phyloP scores from a whole-genome alignment of 2,797 vertebrate species.

The Trichosurus vulpecula region DNA sequence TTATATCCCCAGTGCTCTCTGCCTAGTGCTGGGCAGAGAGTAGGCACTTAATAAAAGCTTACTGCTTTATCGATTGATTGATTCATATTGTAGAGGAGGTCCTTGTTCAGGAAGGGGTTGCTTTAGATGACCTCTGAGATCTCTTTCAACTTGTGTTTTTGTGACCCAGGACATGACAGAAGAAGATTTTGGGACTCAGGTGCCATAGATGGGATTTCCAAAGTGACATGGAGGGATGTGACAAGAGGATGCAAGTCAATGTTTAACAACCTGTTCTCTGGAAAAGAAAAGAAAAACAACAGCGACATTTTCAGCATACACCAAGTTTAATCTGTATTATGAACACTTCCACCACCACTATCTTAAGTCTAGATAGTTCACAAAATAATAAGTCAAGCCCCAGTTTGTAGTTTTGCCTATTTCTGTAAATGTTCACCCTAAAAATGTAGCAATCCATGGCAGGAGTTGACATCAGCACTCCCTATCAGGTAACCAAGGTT shows the following conservation, averaged over 20 bases:
- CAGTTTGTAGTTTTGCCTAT: neutral
- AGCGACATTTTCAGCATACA: neutral
- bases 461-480: neutral
- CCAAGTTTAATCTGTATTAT: neutral
- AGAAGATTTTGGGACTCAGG: neutral
- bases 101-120: neutral
- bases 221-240: neutral
- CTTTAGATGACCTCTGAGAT: neutral
- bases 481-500: slow-evolving; percentile 43
- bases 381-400: neutral
- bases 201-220: neutral
- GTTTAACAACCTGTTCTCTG: neutral
- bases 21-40: neutral
- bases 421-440: neutral
- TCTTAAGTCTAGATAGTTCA: neutral
- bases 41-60: neutral
- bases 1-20: neutral
- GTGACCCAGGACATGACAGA: neutral
- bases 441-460: neutral
- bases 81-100: neutral
- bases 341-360: neutral
- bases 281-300: neutral
- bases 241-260: neutral
- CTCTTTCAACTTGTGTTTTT: neutral
- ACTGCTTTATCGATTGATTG: neutral